Evolutionary conservation across 2,888 invertebrate genomes (phyloP), one percentile per base, ranked within the genome.

Genomic region (Tetramorium bicarinatum): DNA sequence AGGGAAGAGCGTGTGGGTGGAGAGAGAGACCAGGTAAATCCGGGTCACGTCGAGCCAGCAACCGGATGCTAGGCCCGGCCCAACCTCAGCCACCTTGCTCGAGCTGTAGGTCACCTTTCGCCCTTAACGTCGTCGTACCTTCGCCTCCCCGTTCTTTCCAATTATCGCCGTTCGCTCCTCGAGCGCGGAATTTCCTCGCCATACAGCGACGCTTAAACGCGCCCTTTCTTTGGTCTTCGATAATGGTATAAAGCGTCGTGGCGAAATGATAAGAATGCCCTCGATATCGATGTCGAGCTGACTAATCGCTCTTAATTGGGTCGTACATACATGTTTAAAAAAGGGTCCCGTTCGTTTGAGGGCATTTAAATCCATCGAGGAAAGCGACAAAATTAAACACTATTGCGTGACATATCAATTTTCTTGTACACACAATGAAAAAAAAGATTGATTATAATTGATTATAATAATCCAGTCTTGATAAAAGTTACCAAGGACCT

Each of bases 21-120:
- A 29, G 77, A 88, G 66, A 66, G 66, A n/a, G 29, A n/a, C 87
- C 91, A 90, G 91, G 90, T 90, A 89, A 90, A 93, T 92, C 91
- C 92, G 90, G 93, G 93, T 93, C 93, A 93, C 87, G 87, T 91
- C 91, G 91, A 91, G 91, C 90, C 90, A 91, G 91, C 88, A 91
- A 92, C 89, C 91, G 88, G 91, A 59, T 89, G 92, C 86, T 88
- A 84, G 92, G 89, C 59, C 88, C 90, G 90, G 91, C 89, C 38
- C 54, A 25, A 64, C 85, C 82, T 85, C 85, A 87, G 85, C 91
- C 91, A 88, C 87, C 87, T 88, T 84, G 84, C 62, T 64, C 87
- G 64, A 93, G 92, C 91, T 91, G 88, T 49, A 49, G 93, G 93
- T 93, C 93, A 93, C 90, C 88, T 91, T 91, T 91, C 87, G 90